A percentile compares a stretch with the other conserved stretches of the same genome.
Evolutionary conservation across 2,113 vertebrate genomes (phyloP).

Genomic region (Girardinichthys multiradiatus): DNA sequence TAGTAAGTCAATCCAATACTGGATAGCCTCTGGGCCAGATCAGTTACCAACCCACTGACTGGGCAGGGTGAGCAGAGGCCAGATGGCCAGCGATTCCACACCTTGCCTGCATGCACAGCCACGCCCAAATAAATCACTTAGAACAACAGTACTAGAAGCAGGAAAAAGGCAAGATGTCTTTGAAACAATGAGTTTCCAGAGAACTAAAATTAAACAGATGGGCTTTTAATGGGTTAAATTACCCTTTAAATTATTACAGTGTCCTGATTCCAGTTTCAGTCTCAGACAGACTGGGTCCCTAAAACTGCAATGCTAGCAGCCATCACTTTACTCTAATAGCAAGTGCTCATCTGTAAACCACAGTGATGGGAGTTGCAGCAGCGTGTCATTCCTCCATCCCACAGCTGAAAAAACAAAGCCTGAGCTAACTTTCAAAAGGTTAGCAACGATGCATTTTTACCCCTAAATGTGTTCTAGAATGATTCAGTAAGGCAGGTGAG

Average conservation of each 20-base stretch:
- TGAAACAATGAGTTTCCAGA: neutral
- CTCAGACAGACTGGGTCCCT: constrained; percentile 43
- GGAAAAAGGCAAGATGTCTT: no score
- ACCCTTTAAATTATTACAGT: constrained; percentile 62
- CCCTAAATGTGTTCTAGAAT: constrained; percentile 3
- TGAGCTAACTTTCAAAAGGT: neutral
- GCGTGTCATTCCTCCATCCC: constrained; percentile 4
- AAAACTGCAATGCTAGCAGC: constrained; percentile 58
- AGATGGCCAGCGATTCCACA: constrained; percentile 46
- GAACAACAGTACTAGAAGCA: neutral
- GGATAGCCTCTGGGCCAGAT: constrained; percentile 50
- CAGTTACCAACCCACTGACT: constrained; percentile 49
- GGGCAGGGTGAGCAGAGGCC: constrained; percentile 49
- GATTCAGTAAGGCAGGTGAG: neutral
- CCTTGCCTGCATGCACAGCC: constrained; percentile 14
- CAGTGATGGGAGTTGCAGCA: constrained; percentile 40
- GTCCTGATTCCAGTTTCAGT: constrained; percentile 34
- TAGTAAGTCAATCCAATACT: constrained; percentile 52
- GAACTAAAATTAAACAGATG: neutral
- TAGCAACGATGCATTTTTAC: constrained; percentile 20
- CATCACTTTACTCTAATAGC: constrained; percentile 51
- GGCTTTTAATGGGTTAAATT: constrained; percentile 50
- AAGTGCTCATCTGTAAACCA: constrained; percentile 49
- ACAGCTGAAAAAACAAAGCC: constrained; percentile 1
- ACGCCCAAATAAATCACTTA: neutral